phyloP scores from a whole-genome alignment of 2,113 vertebrate genomes.

The Sceloporus undulatus region DNA sequence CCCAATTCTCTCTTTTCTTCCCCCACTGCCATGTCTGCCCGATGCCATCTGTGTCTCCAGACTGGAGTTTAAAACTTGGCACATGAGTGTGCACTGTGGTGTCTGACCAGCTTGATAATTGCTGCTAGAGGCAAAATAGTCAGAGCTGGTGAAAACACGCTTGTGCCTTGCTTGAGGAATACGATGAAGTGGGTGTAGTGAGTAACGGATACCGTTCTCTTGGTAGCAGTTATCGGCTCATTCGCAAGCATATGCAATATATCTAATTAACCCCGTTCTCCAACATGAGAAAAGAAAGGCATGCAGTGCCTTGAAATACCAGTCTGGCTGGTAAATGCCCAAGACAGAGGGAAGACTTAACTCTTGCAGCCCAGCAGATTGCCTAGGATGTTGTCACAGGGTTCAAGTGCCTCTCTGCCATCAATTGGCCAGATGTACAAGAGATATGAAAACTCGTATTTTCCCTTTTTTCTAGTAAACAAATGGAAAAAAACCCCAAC shows the following conservation, averaged over 20 bases:
- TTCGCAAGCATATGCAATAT: background rate
- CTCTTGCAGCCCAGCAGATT: background rate
- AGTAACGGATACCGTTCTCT: background rate
- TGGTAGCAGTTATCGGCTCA: background rate
- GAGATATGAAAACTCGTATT: no score
- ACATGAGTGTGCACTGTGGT: accelerated
- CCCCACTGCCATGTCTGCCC: background rate
- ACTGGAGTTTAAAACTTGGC: background rate
- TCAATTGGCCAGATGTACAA: background rate
- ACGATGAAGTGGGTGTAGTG: accelerated
- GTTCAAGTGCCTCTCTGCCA: background rate
- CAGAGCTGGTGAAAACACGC: background rate
- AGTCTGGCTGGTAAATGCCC: background rate
- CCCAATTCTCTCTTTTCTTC: background rate
- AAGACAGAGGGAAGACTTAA: background rate
- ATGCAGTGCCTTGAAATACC: background rate
- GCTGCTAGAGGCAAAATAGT: background rate
- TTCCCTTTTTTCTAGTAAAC: no score
- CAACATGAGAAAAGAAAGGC: background rate
- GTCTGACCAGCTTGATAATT: background rate
- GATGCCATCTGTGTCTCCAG: constrained; percentile 13
- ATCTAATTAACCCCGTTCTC: no score
- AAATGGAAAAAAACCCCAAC: no score
- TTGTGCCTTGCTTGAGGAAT: no score
- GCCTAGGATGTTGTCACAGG: no score